Base-by-base conservation (phyloP, 2,888 invertebrate species). In the Venustoraphidia nigricollis region DNA sequence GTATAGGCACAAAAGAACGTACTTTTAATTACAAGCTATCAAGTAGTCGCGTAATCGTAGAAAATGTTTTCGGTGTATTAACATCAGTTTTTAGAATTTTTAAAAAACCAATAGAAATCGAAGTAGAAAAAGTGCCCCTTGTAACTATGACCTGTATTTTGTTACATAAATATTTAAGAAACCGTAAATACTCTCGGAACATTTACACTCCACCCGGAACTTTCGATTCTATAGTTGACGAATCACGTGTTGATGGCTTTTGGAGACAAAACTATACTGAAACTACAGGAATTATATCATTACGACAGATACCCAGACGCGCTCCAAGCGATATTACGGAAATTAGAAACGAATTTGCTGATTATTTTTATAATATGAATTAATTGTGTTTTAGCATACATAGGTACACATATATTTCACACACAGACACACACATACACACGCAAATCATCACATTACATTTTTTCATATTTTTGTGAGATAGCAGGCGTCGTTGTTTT, bases 31-130 rank as follows among this genome's bases (percentile, higher is more conserved):
- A 52, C n/a, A 50, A 36, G 42, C 45, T 54, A 13, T 56, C 54
- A 17, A 44, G 52, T 38, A 41, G 53, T 11, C 45, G 55, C 39
- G 47, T 46, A 9, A 41, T 52, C 14, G 55, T 57, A 13, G 56
- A 57, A 46, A 57, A 57, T 50, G 46, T 49, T 11, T 56, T 57
- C 49, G 50, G 48, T n/a, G 49, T 51, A 38, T 39, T 51, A 34
- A 10, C 45, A 27, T 34, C 50, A 45, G 42, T 39, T 34, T 52
- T 52, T 43, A 17, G 50, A 37, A 44, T 52, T 49, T 17, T 17
- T 17, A 17, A 17, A 17, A 17, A 17, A 17, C 17, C 17, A 17
- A 17, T 17, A 17, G 17, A 17, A 17, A 17, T 17, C 3, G 17
- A 17, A 17, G 4, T 17, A 2, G 17, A 17, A 17, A 17, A 17